Conservation (phyloP, 2,113 vertebrate species). For the Cyprinodon variegatus region DNA sequence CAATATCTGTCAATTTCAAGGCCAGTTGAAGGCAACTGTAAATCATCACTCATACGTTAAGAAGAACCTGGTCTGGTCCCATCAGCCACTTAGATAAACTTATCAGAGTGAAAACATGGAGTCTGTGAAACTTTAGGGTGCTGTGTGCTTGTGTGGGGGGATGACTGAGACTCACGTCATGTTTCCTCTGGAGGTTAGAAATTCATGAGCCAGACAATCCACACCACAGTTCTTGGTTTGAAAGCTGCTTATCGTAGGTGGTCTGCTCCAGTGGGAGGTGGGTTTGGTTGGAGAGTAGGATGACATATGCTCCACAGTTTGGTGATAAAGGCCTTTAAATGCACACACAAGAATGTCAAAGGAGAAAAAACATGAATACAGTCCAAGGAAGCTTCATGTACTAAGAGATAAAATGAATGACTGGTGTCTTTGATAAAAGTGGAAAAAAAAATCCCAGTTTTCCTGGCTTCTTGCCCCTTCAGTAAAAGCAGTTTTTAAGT, state of each 20-base stretch:
- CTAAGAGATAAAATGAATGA: constrained; percentile 61
- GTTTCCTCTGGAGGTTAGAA: constrained; percentile 42
- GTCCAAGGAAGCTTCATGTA: constrained; percentile 39
- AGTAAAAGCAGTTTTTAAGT: constrained; percentile 47
- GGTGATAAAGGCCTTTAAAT: constrained; percentile 58
- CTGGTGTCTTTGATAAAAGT: constrained; percentile 60
- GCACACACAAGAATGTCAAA: neutral
- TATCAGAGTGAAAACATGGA: constrained; percentile 60
- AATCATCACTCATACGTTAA: constrained; percentile 40
- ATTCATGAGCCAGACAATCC: constrained; percentile 49
- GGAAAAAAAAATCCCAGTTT: constrained; percentile 29
- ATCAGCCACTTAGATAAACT: constrained; percentile 59
- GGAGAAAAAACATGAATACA: constrained; percentile 24
- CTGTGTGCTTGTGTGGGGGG: constrained; percentile 34
- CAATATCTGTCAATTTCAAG: constrained; percentile 32
- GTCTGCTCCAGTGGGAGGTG: constrained; percentile 61
- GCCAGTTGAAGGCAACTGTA: constrained; percentile 36
- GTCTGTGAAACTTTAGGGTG: constrained; percentile 42
- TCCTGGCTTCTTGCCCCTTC: constrained; percentile 44
- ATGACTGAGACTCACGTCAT: constrained; percentile 54
- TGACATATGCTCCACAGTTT: constrained; percentile 58
- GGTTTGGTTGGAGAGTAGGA: constrained; percentile 56
- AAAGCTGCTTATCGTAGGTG: constrained; percentile 58
- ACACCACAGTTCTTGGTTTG: constrained; percentile 37
- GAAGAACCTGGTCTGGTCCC: constrained; percentile 25